Conservation (phyloP, 2,888 invertebrate genomes). For the Phalera bucephala region DNA sequence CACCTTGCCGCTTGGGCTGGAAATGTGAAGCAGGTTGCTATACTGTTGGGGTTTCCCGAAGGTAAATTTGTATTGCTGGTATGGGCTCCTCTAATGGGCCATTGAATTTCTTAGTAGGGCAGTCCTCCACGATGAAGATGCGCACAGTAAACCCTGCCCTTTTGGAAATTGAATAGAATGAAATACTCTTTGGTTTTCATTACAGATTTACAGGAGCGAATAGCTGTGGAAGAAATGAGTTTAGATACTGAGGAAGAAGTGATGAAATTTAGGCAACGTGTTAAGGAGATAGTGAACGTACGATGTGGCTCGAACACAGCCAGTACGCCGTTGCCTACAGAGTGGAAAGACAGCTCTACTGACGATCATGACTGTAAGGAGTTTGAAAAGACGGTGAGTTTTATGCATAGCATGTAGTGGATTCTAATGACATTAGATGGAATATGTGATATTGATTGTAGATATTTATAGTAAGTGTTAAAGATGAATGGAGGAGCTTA, state of each 20-base stretch:
- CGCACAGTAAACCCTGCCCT: too few species aligned
- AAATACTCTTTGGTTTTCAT: too few species aligned
- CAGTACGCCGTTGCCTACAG: conserved; percentile 10
- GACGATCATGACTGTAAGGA: conserved; percentile 31
- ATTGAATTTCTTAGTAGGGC: too few species aligned
- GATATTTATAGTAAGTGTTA: too few species aligned
- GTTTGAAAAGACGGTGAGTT: conserved; percentile 24
- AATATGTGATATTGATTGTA: too few species aligned
- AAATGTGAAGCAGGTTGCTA: conserved; percentile 41
- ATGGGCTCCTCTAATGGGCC: too few species aligned
- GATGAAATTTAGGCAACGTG: conserved; percentile 4
- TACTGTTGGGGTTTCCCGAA: conserved; percentile 39
- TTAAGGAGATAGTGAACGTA: conserved; percentile 21
- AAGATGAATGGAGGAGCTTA: too few species aligned
- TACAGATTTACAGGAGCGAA: conserved; percentile 19
- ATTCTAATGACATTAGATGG: too few species aligned
- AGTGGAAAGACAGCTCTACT: conserved; percentile 28
- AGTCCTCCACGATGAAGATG: too few species aligned
- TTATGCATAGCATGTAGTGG: not conserved
- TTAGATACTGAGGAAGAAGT: conserved; percentile 21
- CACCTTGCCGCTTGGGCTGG: conserved; percentile 64
- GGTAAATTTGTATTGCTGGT: too few species aligned
- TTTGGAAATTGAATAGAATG: too few species aligned
- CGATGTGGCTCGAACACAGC: conserved; percentile 23
- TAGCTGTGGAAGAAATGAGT: conserved; percentile 8